These are phyloP conservation scores for Drosophila persimilis DNA, from an alignment of 1,140 invertebrate genomes.

Conservation along the genomic window DNA sequence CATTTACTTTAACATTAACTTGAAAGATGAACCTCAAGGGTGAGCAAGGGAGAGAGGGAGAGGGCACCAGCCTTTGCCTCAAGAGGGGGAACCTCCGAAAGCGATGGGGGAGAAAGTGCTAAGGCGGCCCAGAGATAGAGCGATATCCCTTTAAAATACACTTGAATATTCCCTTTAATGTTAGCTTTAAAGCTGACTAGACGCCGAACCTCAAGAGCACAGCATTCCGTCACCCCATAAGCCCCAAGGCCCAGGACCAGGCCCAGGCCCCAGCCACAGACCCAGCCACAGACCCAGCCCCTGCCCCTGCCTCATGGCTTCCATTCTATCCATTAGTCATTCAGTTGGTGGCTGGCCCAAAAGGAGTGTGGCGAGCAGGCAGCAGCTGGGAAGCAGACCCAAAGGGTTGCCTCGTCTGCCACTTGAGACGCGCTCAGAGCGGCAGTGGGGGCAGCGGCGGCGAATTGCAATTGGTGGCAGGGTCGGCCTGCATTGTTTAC, in stretches of 20 bases:
- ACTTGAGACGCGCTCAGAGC: conserved; percentile 66
- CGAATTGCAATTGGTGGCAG: conserved; percentile 72
- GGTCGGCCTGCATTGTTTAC: conserved; percentile 62
- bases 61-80: too few relatives aligned
- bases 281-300: not conserved
- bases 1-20: not conserved
- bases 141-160: too few relatives aligned
- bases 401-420: conserved; percentile 50
- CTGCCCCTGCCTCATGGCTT: conserved; percentile 1
- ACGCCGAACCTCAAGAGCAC: conserved; percentile 9
- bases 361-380: not conserved
- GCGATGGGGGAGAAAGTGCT: not conserved
- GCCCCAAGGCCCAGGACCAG: conserved; percentile 30
- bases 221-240: conserved; percentile 16
- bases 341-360: conserved; percentile 6
- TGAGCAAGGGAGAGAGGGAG: not conserved
- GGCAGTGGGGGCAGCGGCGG: conserved; percentile 35
- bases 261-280: conserved; percentile 2
- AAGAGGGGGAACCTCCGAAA: not conserved
- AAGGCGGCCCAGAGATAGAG: too few relatives aligned
- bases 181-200: conserved; percentile 45
- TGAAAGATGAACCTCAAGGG: too few relatives aligned
- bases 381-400: not conserved
- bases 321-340: conserved; percentile 63
- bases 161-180: too few relatives aligned